Base-by-base conservation (phyloP, 2,113 vertebrate genomes). In the Aix galericulata region DNA sequence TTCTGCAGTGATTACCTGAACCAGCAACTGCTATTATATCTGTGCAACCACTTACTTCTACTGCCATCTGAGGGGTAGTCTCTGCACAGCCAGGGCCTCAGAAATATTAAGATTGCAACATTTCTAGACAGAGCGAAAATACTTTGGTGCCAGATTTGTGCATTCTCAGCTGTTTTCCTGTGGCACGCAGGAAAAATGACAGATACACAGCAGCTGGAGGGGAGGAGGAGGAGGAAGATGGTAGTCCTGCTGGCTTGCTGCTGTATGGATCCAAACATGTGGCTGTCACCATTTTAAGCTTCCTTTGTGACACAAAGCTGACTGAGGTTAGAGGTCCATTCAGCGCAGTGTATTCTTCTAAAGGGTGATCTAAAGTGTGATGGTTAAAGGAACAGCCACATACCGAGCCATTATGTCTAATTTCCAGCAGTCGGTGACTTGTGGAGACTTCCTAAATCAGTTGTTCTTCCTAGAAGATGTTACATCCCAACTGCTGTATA, bases 1-100 rank as follows among this genome's bases (percentile, higher is more conserved):
- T 81, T 83, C 86, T 84, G 52, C 74, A 69, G 38, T 90, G 76
- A 48, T 76, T 67, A 2, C 32, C 50, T 92, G 93, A 56, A 62
- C 81, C 60, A 68, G 73, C 48, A 68, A 31, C 86, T 81, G 36
- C 77, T 8, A 48, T 84, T 58, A 71, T 62, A 52, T 60, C 91
- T 62, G 34, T 79, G 94, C 91, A 92, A 84, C 74, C 42, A 46
- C 38, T 75, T 73, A 75, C 64, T 94, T 82, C 66, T 82, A 59
- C 77, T 60, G 82, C 69, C 32, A 1, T 55, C 68, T 62, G 72
- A 88, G 50, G 40, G 56, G 62, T 17, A 50, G 62, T 38, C 52
- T 75, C 38, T 0, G 13, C 13, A 3, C 44, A 48, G 53, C 3
- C 7, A 73, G 16, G 14, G 48, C 74, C 2, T 5, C 38, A 82